Percentiles rank a stretch among this genome's conserved stretches.
Conservation (phyloP, 2,888 invertebrate species). For the Netelia inedita region DNA sequence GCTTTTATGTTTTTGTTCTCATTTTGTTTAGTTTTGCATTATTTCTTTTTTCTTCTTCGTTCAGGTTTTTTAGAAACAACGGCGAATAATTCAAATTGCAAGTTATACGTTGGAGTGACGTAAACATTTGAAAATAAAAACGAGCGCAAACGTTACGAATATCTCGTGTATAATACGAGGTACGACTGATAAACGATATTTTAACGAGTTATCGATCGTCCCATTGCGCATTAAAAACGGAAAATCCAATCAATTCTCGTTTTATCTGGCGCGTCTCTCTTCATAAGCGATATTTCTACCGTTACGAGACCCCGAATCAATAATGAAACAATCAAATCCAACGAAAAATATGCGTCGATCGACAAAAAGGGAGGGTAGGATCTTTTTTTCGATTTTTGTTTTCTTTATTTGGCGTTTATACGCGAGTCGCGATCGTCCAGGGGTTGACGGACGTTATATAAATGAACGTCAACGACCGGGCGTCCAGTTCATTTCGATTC, state of each 20-base stretch:
- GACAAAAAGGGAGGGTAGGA: neutral
- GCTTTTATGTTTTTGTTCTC: too few relatives aligned
- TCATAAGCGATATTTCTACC: neutral
- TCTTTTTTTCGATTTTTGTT: conserved; percentile 11
- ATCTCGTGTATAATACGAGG: neutral
- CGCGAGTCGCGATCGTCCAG: conserved; percentile 1
- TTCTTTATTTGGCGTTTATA: conserved; percentile 9
- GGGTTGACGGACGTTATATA: conserved; percentile 47
- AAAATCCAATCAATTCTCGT: conserved; percentile 44
- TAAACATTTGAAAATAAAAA: too few relatives aligned
- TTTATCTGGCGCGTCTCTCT: neutral
- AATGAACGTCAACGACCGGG: conserved; percentile 56
- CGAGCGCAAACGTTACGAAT: neutral
- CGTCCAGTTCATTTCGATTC: conserved; percentile 71
- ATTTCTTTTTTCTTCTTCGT: too few relatives aligned
- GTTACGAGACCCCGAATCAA: neutral
- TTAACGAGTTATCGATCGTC: neutral
- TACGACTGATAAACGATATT: neutral
- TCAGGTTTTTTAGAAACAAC: too few relatives aligned
- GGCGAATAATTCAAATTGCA: too few relatives aligned
- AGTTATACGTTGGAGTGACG: too few relatives aligned
- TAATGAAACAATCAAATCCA: conserved; percentile 3
- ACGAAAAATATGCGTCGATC: neutral
- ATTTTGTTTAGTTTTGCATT: too few relatives aligned
- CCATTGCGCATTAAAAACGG: neutral